These are phyloP conservation scores for Eclectus roratus DNA, from an alignment of 2,113 vertebrate genomes.

Conservation along the genomic window DNA sequence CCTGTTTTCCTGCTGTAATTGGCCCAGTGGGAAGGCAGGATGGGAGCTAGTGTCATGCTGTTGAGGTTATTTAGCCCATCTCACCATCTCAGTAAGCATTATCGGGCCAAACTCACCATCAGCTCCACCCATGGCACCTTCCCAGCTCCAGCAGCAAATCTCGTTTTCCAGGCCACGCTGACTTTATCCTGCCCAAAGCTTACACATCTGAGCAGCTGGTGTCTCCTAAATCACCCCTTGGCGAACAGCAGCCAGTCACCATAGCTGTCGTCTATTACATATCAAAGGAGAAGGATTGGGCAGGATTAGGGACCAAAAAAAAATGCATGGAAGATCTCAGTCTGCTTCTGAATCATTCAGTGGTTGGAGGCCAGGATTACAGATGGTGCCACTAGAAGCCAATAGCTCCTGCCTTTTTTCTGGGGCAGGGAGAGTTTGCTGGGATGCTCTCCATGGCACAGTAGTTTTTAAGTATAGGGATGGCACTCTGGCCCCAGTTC, in stretches of 20 bases:
- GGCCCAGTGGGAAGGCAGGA: background rate
- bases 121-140: background rate
- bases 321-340: background rate
- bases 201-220: background rate
- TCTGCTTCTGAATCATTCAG: slow-evolving; percentile 30
- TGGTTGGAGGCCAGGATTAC: slow-evolving; percentile 21
- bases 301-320: slow-evolving; percentile 38
- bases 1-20: slow-evolving; percentile 8
- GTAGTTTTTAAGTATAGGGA: background rate
- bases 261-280: background rate
- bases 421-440: background rate
- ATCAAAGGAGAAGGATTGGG: background rate
- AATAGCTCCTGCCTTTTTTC: background rate
- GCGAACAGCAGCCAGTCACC: background rate
- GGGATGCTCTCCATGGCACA: background rate
- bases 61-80: background rate
- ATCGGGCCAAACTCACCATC: background rate
- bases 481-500: slow-evolving; percentile 21
- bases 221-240: background rate
- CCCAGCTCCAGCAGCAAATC: background rate
- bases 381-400: slow-evolving; percentile 13
- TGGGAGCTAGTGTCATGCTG: background rate
- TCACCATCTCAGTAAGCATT: background rate
- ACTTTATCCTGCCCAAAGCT: background rate
- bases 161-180: background rate